A percentile compares a stretch with the other conserved stretches of the same genome.
phyloP scores from a whole-genome alignment of 2,113 vertebrate species.

The Corynorhinus townsendii region DNA sequence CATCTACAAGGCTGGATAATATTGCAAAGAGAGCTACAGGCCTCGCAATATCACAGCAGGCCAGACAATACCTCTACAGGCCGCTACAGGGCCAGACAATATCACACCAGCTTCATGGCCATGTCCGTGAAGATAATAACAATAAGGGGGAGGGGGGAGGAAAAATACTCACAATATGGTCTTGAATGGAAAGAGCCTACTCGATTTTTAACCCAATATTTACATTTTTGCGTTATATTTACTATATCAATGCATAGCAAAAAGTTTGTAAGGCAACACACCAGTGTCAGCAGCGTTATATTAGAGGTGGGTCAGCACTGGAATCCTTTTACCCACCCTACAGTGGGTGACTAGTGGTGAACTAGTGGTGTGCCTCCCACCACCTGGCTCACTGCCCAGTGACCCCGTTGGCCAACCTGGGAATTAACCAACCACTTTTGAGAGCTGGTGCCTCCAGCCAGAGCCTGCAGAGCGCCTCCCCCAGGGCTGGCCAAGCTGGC shows the following conservation, averaged over 20 bases:
- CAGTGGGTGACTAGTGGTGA: neutral
- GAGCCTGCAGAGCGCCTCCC: neutral
- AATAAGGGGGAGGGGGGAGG: neutral
- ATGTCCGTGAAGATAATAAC: neutral
- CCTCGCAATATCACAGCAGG: too few relatives aligned
- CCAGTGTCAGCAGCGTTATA: fast-evolving
- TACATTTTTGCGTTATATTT: neutral
- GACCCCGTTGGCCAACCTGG: neutral
- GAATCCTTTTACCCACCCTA: too few relatives aligned
- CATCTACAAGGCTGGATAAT: too few relatives aligned
- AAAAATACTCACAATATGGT: neutral
- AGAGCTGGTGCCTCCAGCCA: neutral
- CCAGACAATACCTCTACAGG: too few relatives aligned
- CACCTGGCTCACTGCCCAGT: neutral
- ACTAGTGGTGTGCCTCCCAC: neutral
- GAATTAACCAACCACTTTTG: neutral
- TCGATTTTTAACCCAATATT: neutral
- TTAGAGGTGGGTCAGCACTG: neutral
- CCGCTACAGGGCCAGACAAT: neutral
- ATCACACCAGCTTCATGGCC: neutral
- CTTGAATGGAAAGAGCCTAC: neutral
- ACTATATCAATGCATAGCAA: neutral
- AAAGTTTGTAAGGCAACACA: neutral
- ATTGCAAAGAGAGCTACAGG: too few relatives aligned
- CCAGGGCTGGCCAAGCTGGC: neutral